Evolutionary conservation across 2,888 invertebrate species (phyloP).

Genomic region (Seira sanloemensis): DNA sequence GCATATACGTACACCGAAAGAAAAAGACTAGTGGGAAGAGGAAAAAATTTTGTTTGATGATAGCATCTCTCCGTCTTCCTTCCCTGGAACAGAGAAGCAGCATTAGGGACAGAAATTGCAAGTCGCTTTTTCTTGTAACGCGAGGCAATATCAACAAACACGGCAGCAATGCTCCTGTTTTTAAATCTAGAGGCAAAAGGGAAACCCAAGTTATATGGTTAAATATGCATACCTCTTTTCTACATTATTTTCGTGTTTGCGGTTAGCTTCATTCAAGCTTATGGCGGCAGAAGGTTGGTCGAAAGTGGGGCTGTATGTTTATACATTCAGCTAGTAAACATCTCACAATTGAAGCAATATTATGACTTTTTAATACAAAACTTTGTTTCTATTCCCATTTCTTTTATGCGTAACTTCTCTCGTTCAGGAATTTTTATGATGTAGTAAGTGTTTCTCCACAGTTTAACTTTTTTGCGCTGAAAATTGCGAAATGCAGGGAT

Average conservation of each 20-base stretch:
- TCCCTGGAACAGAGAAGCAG: background rate
- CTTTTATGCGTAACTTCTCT: too few relatives aligned
- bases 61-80: background rate
- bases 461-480: too few relatives aligned
- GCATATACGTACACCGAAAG: background rate
- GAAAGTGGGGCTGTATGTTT: too few relatives aligned
- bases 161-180: slow-evolving; percentile 9
- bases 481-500: too few relatives aligned
- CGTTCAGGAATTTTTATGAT: too few relatives aligned
- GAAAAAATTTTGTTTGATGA: background rate
- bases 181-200: slow-evolving; percentile 7
- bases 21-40: background rate
- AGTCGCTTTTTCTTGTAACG: background rate
- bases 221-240: slow-evolving; percentile 20
- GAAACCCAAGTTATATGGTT: background rate
- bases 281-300: too few relatives aligned
- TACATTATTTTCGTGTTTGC: slow-evolving; percentile 36
- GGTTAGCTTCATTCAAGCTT: slow-evolving; percentile 31
- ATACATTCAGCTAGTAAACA: too few relatives aligned
- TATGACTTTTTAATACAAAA: background rate
- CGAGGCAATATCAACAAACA: slow-evolving; percentile 13
- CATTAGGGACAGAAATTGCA: background rate
- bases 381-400: too few relatives aligned
- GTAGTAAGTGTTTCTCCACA: too few relatives aligned
- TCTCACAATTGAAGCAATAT: background rate